Evolutionary conservation across 1,140 invertebrate species (phyloP).

Genomic region (Anoplolepis gracilipes): DNA sequence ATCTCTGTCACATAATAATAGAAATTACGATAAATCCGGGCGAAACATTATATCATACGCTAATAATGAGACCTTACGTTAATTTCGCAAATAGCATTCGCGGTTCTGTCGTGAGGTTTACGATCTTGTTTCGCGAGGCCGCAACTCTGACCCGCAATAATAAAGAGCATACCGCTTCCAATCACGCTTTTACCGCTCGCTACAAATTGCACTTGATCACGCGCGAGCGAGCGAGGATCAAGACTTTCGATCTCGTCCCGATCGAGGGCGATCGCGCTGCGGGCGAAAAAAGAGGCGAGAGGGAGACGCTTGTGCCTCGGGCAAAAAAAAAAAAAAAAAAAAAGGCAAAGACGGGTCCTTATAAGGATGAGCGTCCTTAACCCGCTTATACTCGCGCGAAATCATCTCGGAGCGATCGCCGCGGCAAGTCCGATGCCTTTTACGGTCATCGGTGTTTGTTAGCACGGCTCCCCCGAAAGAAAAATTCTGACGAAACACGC

Average conservation of each 20-base stretch:
- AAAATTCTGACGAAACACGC: conserved; percentile 67
- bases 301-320: neutral
- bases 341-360: conserved; percentile 82
- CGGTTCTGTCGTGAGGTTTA: conserved; percentile 31
- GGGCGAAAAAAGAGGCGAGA: conserved; percentile 18
- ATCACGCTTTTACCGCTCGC: conserved; percentile 56
- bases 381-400: conserved; percentile 79
- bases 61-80: neutral
- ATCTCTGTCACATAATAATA: neutral
- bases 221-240: conserved; percentile 50
- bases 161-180: conserved; percentile 47
- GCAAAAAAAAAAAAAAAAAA: conserved; percentile 13
- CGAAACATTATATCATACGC: too few species aligned
- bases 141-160: conserved; percentile 56
- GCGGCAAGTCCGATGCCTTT: conserved; percentile 76
- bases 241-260: conserved; percentile 61
- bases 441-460: conserved; percentile 77
- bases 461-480: conserved; percentile 48
- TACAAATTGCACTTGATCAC: conserved; percentile 59
- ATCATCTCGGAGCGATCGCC: conserved; percentile 31
- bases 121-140: conserved; percentile 48
- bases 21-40: neutral
- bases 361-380: conserved; percentile 85
- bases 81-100: conserved; percentile 13
- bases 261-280: conserved; percentile 51